Evolutionary conservation across 2,797 vertebrate genomes (phyloP), one percentile per base, ranked within the genome.

Genomic region (Neomorphus geoffroyi): DNA sequence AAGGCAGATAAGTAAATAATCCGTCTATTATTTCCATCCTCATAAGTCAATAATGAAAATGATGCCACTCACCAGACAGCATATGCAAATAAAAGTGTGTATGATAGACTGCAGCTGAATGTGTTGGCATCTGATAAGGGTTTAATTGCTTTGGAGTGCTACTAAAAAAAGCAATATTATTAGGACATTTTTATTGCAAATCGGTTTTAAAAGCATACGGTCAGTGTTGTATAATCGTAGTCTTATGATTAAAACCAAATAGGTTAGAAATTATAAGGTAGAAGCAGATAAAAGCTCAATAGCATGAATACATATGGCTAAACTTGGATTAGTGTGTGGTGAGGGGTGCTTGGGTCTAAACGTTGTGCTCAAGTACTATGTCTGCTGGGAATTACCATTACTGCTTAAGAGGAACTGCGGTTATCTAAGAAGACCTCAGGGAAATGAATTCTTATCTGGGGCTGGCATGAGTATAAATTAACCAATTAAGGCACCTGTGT

Each of bases 401-500:
- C 2, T 10, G 56, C 16, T 91, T 70, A 83, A 69, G 66, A 94
- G 35, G 72, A 83, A 30, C 81, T 48, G 56, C 21, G 46, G 75
- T 53, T 91, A 78, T 39, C 77, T 66, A 86, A 79, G 62, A 45
- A 90, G 77, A 83, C 91, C 77, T 84, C 39, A 53, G 90, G 85
- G 91, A 93, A 92, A 93, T 19, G 1, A 91, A 86, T 83, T 65
- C 67, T 89, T 79, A 84, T 77, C 64, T 88, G 77, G 43, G 79
- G 65, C 82, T 91, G 89, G 86, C 54, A 72, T 21, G 28, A 91
- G 89, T 45, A 91, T 94, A 88, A 81, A 93, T 94, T 90, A 94
- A 96, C 70, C 80, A 94, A 66, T 93, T 95, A 92, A 86, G 43
- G 33, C 82, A 95, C 93, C 92, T 94, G 54, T 93, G 92, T 96